Percentiles rank a stretch among this genome's conserved stretches.
These are phyloP conservation scores for Loris lydekkerianus DNA, from an alignment of 2,797 vertebrate species.

Conservation along the genomic window DNA sequence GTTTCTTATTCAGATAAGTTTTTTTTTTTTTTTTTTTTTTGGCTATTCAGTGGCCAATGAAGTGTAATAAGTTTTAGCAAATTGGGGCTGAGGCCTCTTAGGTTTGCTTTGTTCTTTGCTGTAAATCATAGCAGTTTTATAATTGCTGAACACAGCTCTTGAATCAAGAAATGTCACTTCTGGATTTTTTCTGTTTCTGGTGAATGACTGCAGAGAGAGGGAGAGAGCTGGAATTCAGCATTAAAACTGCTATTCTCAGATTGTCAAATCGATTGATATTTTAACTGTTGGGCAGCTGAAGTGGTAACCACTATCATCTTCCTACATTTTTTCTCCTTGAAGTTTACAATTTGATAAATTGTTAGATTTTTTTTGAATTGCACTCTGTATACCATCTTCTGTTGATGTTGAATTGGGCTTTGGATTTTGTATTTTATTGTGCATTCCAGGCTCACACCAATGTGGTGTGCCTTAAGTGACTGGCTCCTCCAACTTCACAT, in stretches of 20 bases:
- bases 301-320: neutral
- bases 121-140: constrained; percentile 66
- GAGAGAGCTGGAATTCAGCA: neutral
- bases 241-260: constrained; percentile 54
- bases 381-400: neutral
- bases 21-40: constrained; percentile 75
- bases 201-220: constrained; percentile 31
- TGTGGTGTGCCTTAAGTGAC: neutral
- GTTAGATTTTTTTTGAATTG: constrained; percentile 4
- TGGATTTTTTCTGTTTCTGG: constrained; percentile 39
- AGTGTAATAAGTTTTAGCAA: constrained; percentile 73
- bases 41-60: constrained; percentile 74
- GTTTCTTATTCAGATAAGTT: constrained; percentile 21
- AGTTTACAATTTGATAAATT: constrained; percentile 27
- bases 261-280: constrained; percentile 50
- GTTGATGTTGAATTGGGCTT: neutral
- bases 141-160: constrained; percentile 68
- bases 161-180: constrained; percentile 67
- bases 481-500: neutral
- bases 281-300: constrained; percentile 45
- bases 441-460: neutral
- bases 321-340: neutral
- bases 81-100: constrained; percentile 58
- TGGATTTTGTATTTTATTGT: constrained; percentile 27
- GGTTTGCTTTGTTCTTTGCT: constrained; percentile 74